A percentile compares a stretch with the other conserved stretches of the same genome.
These are phyloP conservation scores for Penaeus chinensis DNA, from an alignment of 1,140 invertebrate genomes.

Conservation along the genomic window DNA sequence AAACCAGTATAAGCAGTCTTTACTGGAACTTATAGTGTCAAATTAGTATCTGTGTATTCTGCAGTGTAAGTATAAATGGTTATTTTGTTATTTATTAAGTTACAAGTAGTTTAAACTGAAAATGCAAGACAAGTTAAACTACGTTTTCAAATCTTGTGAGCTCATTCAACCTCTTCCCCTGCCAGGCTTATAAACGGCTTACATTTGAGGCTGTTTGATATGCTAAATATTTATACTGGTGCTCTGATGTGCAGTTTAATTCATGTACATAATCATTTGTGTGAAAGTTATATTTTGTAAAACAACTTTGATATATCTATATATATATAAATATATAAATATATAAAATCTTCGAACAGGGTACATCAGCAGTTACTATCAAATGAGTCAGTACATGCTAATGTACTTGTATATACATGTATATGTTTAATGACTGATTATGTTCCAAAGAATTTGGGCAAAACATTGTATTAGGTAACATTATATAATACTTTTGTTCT, in stretches of 20 bases:
- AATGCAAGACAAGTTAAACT: background rate
- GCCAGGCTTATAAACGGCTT: conserved; percentile 24
- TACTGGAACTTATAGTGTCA: too few species aligned
- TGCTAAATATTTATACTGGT: conserved; percentile 33
- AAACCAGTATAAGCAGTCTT: too few species aligned
- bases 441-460: conserved; percentile 3
- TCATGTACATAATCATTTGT: conserved; percentile 22
- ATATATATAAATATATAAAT: background rate
- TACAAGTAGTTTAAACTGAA: too few species aligned
- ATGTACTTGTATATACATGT: conserved; percentile 42
- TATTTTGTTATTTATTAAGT: too few species aligned
- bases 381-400: conserved; percentile 7
- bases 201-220: conserved; percentile 18
- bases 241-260: conserved; percentile 31
- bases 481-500: too few species aligned
- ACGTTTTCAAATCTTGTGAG: background rate
- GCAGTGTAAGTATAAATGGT: too few species aligned
- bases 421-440: conserved; percentile 10
- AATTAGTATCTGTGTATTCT: too few species aligned
- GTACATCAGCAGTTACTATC: background rate
- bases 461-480: too few species aligned
- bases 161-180: conserved; percentile 14
- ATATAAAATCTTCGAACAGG: background rate
- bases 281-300: conserved; percentile 41
- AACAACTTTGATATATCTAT: conserved; percentile 33